Conservation (phyloP, 2,888 invertebrate species). For the Elysia crispata region DNA sequence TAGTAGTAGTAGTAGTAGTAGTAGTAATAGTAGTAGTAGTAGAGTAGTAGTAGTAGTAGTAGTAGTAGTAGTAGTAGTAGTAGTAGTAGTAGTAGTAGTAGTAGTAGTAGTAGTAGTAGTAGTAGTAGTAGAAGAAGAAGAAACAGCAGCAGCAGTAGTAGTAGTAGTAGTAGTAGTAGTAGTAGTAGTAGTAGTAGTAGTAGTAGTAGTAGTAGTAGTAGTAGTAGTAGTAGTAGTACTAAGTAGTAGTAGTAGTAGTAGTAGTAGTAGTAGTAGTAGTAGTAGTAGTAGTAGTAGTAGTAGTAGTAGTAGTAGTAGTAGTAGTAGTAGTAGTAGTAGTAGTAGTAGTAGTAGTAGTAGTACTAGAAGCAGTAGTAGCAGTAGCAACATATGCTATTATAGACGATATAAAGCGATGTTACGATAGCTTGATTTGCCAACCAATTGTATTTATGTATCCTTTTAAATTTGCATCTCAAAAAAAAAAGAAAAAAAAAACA, state of each 20-base stretch:
- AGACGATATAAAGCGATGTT: no score
- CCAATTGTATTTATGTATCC: no score
- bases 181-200: constrained; percentile 5
- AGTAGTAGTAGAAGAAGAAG: no score
- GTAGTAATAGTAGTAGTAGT: neutral
- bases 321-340: neutral
- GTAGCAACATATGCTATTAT: no score
- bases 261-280: neutral
- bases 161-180: no score
- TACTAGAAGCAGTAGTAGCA: no score
- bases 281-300: neutral
- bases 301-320: neutral
- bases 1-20: neutral
- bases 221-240: neutral
- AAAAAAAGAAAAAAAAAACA: no score
- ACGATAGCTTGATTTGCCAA: no score
- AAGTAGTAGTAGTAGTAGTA: constrained; percentile 1
- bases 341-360: neutral
- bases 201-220: neutral
- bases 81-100: neutral
- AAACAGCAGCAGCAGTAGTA: no score
- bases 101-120: neutral
- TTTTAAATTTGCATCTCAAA: no score
- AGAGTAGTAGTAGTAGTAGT: neutral
- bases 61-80: neutral